Evolutionary conservation across 2,888 invertebrate species (phyloP), one percentile per base, ranked within the genome.

Genomic region (Drosophila barbarae): DNA sequence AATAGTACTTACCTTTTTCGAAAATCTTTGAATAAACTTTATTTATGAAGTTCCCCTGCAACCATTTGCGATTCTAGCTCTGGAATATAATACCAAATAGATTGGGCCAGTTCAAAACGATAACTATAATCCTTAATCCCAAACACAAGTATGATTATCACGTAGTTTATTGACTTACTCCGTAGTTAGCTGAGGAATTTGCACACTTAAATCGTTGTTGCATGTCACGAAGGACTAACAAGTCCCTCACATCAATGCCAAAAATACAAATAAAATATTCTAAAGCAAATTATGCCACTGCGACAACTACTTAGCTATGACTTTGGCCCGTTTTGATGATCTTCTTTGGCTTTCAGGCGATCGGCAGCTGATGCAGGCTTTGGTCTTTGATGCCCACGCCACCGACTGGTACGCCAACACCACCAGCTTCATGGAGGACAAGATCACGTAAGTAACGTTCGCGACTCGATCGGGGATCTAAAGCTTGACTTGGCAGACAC

Each of bases 371-470:
- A 93, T 97, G 89, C 94, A 94, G 86, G 94, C 95, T 53, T 90
- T 97, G 51, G 94, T 97, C 2, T 96, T 94, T 85, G 97, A 97
- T 88, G 97, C 97, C 9, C 93, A 95, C 86, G 94, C 95, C 73
- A 97, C 97, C 2, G 93, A 94, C 73, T 95, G 95, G 94, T 96
- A 96, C 88, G 94, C 94, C 75, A 92, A 93, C 73, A 95, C 94
- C 86, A 93, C 94, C 74, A 94, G 93, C 52, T 92, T 92, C 50
- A 93, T 92, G 39, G 94, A 95, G 76, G 95, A 95, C 73, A 92
- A 92, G 87, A 92, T 47, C 13, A 47, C 92, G 93, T 93, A 90
- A 91, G 92, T 88, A 35, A 5, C n/a, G n/a, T 41, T 21, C 7
- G n/a, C 5, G 30, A 21, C 6, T 23, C 8, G 23, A 2, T 28